A percentile compares a stretch with the other conserved stretches of the same genome.
phyloP scores from a whole-genome alignment of 2,113 vertebrate genomes.

The Pseudolaguvia tuberculata region DNA sequence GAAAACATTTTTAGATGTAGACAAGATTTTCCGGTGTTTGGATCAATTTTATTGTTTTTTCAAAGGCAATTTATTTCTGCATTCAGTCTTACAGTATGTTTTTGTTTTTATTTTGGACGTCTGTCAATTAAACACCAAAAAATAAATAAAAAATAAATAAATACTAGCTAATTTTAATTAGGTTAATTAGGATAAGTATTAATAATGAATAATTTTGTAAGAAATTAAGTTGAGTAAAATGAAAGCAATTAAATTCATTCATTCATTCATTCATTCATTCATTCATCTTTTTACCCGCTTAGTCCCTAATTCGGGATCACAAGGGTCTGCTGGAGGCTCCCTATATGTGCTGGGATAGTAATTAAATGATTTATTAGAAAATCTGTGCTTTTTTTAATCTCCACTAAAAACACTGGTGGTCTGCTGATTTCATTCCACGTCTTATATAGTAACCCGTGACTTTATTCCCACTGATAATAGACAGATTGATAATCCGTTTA shows the following conservation, averaged over 20 bases:
- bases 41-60: too few species aligned
- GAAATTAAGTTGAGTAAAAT: background rate
- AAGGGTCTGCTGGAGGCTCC: too few species aligned
- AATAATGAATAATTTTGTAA: background rate
- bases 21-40: background rate
- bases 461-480: constrained; percentile 9
- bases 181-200: background rate
- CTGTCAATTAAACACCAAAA: background rate
- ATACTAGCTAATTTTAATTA: background rate
- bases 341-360: too few species aligned
- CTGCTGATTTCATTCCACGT: background rate
- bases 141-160: background rate
- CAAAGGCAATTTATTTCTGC: background rate
- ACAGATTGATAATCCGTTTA: background rate
- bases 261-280: too few species aligned
- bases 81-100: background rate
- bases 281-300: too few species aligned
- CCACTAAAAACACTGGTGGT: background rate
- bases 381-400: background rate
- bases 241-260: too few species aligned
- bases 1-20: background rate
- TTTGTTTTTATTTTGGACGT: background rate
- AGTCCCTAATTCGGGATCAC: too few species aligned
- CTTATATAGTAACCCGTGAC: background rate
- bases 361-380: background rate